A percentile compares a stretch with the other conserved stretches of the same genome.
These are phyloP conservation scores for Pseudonaja textilis DNA, from an alignment of 2,113 vertebrate species.

Conservation along the genomic window DNA sequence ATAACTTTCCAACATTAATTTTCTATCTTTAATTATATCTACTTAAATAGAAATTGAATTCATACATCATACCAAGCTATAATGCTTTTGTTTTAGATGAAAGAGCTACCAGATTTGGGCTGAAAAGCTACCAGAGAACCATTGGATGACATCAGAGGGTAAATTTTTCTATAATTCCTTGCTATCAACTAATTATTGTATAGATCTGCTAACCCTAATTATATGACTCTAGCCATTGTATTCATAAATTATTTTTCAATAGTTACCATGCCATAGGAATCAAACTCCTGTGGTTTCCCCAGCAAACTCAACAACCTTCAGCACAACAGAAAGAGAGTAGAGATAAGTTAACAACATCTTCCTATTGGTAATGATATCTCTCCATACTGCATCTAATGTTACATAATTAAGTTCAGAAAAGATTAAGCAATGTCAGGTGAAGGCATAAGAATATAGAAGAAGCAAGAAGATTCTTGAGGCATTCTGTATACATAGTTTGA, in stretches of 20 bases:
- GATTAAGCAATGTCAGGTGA: background rate
- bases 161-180: background rate
- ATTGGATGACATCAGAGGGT: background rate
- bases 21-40: background rate
- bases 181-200: background rate
- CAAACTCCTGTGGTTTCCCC: background rate
- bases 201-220: background rate
- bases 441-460: background rate
- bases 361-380: background rate
- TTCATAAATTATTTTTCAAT: background rate
- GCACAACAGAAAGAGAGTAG: background rate
- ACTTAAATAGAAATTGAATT: background rate
- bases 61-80: background rate
- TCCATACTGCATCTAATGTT: background rate
- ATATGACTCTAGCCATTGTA: background rate
- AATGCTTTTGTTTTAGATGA: background rate
- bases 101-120: background rate
- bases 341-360: background rate
- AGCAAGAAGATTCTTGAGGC: background rate
- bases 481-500: background rate
- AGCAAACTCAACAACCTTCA: background rate
- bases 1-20: background rate
- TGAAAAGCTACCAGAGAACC: background rate
- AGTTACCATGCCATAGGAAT: background rate
- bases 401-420: slow-evolving; percentile 8